Evolutionary conservation across 1,140 invertebrate genomes (phyloP), one percentile per base, ranked within the genome.

Genomic region (Lepidurus couesii): DNA sequence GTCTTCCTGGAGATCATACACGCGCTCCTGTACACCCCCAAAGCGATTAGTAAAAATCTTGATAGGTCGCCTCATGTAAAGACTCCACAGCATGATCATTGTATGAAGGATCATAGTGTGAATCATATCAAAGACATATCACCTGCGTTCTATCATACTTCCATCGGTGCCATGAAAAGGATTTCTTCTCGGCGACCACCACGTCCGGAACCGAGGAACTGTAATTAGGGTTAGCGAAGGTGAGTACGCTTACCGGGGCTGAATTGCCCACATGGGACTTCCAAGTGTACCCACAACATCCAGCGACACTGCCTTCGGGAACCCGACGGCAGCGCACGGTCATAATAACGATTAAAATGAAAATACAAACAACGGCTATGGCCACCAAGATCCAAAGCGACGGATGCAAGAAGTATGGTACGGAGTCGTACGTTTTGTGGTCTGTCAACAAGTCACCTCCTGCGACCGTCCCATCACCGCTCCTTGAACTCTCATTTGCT

Each of bases 151-250:
- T 91, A 82, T 91, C 90, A 83, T 91, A 92, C 83, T 90, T 90
- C 43, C 92, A 87, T 79, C 90, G 86, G 82, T 90, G 90, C 90
- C 90, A 92, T 44, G 90, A 88, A 79, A 89, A 90, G 9, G 89
- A 87, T 79, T 89, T 90, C 78, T 89, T 89, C 78, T 91, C 90
- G 80, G 84, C 82, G 78, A 80, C 42, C 42, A 81, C 81, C 26
- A 86, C 86, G 78, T 87, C 86, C 76, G 86, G 86, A 81, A 86
- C 87, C 0, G 90, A 89, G n/a, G 89, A 88, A 81, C 90, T 91
- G 82, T 93, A 93, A 82, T 92, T 93, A 1, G 92, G 92, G 86
- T 93, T 93, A 1, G 91, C 90, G 83, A 92, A 93, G 0, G 91
- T 92, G 76, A 92, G 84, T 0, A 91, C 89, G 73, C 89, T 90